phyloP scores from a whole-genome alignment of 92 coral and sea anemone species.

The Phenganax stokvisi region DNA sequence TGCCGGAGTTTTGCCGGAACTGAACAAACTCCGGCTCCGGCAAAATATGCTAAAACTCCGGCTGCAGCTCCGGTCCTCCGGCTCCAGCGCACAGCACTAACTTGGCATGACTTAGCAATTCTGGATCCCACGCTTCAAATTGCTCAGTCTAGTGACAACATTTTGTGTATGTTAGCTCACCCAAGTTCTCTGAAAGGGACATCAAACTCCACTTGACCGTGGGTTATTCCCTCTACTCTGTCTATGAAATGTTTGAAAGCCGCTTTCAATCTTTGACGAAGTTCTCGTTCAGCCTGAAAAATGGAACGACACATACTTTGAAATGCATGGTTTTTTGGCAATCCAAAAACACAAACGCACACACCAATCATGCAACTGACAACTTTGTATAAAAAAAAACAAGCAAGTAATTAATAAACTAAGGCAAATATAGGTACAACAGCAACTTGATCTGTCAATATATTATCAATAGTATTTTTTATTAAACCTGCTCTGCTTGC shows the following conservation, averaged over 20 bases:
- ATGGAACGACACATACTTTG: background rate
- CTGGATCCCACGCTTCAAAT: too few species aligned
- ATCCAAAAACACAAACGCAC: too few species aligned
- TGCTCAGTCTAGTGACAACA: too few species aligned
- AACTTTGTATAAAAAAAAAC: background rate
- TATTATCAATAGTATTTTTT: too few species aligned
- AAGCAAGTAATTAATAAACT: background rate
- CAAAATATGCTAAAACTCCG: too few species aligned
- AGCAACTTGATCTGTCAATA: too few species aligned
- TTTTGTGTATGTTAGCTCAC: conserved; percentile 27
- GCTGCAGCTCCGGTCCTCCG: too few species aligned
- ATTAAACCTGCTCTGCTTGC: conserved; percentile 89
- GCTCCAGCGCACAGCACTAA: too few species aligned
- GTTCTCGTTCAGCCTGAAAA: conserved; percentile 88
- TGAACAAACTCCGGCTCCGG: too few species aligned
- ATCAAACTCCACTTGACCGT: conserved; percentile 98
- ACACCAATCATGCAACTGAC: too few species aligned
- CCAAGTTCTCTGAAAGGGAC: conserved; percentile 98
- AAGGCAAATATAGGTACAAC: background rate
- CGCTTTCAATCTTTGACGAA: conserved; percentile 86
- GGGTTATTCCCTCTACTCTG: conserved; percentile 94
- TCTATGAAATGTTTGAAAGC: conserved; percentile 95
- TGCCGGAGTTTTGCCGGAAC: too few species aligned
- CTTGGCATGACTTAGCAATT: too few species aligned
- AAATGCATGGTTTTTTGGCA: background rate